Evolutionary conservation across 2,888 invertebrate species (phyloP).

Genomic region (Ramazzottius varieornatus): DNA sequence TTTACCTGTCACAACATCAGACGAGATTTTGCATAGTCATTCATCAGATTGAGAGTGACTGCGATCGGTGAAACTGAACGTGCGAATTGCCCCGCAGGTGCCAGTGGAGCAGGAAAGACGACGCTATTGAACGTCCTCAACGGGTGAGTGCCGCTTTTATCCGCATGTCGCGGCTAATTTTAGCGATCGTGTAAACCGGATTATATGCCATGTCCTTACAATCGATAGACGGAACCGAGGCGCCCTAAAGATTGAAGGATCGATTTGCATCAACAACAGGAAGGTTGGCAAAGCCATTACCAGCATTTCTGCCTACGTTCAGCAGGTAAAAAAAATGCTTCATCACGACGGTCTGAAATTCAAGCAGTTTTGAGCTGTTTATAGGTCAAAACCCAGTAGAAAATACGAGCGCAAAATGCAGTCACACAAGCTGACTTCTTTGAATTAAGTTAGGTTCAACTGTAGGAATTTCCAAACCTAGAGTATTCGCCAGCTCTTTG

Average conservation of each 20-base stretch:
- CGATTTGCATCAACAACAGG: conserved; percentile 38
- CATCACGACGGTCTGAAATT: too few relatives aligned
- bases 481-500: not conserved
- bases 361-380: too few relatives aligned
- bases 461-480: too few relatives aligned
- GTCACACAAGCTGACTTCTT: too few relatives aligned
- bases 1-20: not conserved
- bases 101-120: conserved; percentile 65
- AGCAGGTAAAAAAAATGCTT: conserved; percentile 31
- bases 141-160: conserved; percentile 6
- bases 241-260: conserved; percentile 17
- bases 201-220: not conserved
- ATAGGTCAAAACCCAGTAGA: too few relatives aligned
- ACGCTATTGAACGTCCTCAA: conserved; percentile 62
- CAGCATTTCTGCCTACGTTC: conserved; percentile 58
- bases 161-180: conserved; percentile 4
- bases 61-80: too few relatives aligned
- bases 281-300: conserved; percentile 15
- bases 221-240: conserved; percentile 7
- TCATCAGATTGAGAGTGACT: too few relatives aligned
- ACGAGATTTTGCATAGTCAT: too few relatives aligned
- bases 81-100: not conserved
- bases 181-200: conserved; percentile 26
- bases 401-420: too few relatives aligned
- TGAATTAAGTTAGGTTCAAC: too few relatives aligned